These are phyloP conservation scores for Mnemiopsis leidyi DNA, from an alignment of 37 sponge, comb jelly and placozoan species.

Conservation along the genomic window DNA sequence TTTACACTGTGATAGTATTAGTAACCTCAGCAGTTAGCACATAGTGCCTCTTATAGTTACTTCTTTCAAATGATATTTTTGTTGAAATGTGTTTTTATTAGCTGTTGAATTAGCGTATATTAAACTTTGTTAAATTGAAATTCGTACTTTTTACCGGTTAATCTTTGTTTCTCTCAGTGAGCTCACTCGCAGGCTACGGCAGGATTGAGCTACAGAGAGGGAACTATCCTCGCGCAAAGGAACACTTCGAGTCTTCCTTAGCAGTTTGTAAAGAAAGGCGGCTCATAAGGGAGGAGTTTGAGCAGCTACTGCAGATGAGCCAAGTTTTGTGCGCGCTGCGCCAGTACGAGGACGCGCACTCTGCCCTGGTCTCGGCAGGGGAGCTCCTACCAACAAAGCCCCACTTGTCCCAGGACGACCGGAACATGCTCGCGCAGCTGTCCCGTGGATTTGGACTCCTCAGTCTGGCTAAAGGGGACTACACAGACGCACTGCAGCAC, in stretches of 20 bases:
- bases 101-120: too few species aligned
- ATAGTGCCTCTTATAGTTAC: too few species aligned
- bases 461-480: conserved; percentile 42
- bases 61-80: too few species aligned
- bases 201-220: conserved; percentile 74
- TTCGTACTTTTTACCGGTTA: too few species aligned
- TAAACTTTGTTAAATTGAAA: too few species aligned
- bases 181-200: conserved; percentile 78
- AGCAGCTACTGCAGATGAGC: neutral
- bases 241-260: conserved; percentile 81
- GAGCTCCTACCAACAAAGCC: neutral
- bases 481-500: conserved; percentile 17
- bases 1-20: too few species aligned
- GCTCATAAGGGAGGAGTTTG: neutral
- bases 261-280: conserved; percentile 65
- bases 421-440: neutral
- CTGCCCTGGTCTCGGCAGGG: conserved; percentile 23
- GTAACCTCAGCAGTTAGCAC: too few species aligned
- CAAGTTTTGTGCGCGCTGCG: conserved; percentile 1
- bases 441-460: neutral
- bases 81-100: too few species aligned
- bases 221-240: conserved; percentile 71
- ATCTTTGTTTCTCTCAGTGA: neutral
- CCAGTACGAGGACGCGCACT: conserved; percentile 46
- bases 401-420: neutral